A percentile compares a stretch with the other conserved stretches of the same genome.
Conservation (phyloP, 2,888 invertebrate genomes). For the Ichneumoninae sp. region DNA sequence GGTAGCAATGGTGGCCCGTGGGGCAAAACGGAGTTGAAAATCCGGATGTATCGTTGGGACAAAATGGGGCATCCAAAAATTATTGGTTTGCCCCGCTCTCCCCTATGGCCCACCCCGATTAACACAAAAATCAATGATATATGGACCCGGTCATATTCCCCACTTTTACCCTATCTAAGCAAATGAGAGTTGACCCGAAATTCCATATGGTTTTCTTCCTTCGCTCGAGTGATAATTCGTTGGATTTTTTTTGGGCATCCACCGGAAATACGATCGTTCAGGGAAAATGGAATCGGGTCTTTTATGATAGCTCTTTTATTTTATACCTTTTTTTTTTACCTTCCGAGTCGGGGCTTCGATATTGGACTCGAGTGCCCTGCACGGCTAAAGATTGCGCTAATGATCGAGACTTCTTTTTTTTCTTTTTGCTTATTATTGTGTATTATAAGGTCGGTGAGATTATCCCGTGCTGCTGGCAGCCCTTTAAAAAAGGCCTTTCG, state of each 20-base stretch:
- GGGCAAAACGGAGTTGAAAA: too few species aligned
- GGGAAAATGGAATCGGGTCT: slow-evolving; percentile 27
- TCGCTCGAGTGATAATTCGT: slow-evolving; percentile 14
- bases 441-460: slow-evolving; percentile 60
- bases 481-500: slow-evolving; percentile 54
- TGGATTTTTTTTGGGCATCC: neutral
- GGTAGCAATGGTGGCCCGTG: too few species aligned
- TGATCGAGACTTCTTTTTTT: slow-evolving; percentile 53
- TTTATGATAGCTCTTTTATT: slow-evolving; percentile 43
- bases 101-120: too few species aligned
- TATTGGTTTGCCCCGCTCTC: too few species aligned
- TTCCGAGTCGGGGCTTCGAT: neutral
- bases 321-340: slow-evolving; percentile 24
- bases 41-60: too few species aligned
- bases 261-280: slow-evolving; percentile 56
- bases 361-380: slow-evolving; percentile 9
- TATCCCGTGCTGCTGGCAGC: slow-evolving; percentile 66
- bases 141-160: too few species aligned
- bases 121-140: too few species aligned
- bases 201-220: slow-evolving; percentile 54
- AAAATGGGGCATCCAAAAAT: too few species aligned
- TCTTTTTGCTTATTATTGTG: neutral
- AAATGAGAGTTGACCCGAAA: slow-evolving; percentile 27
- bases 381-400: slow-evolving; percentile 63
- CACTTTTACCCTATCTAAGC: neutral